phyloP scores from a whole-genome alignment of 2,797 vertebrate species.

The Parotocinclus haroldoi region DNA sequence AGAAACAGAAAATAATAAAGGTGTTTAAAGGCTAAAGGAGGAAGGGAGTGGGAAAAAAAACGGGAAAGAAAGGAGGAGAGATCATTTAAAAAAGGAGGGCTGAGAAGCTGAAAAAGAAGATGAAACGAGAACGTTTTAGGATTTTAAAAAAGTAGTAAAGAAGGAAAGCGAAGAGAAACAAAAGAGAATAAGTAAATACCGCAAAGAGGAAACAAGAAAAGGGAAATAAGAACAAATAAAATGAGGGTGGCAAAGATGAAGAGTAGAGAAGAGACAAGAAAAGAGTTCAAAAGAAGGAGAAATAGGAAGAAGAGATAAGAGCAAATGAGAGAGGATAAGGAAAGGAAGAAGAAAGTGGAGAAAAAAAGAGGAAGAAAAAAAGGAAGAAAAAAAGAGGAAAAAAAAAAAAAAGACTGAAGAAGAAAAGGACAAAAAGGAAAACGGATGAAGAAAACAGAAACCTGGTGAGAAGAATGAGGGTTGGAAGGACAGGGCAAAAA shows the following conservation, averaged over 20 bases:
- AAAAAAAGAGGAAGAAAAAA: slow-evolving; percentile 50
- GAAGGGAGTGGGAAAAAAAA: background rate
- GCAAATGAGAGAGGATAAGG: background rate
- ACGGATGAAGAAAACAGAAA: no score
- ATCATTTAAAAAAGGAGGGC: no score
- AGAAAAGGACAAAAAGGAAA: slow-evolving; percentile 30
- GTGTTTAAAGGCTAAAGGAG: background rate
- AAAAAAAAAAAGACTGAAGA: slow-evolving; percentile 30
- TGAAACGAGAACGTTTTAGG: no score
- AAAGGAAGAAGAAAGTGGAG: slow-evolving; percentile 31
- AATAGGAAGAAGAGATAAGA: slow-evolving; percentile 1
- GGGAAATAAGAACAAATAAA: slow-evolving; percentile 26
- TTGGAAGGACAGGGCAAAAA: no score
- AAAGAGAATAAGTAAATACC: no score
- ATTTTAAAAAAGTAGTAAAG: no score
- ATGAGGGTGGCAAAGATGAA: background rate
- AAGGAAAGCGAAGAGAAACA: no score
- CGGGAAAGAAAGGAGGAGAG: no score
- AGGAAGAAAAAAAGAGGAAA: slow-evolving; percentile 50
- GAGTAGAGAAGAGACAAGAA: background rate
- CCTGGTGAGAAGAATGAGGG: no score
- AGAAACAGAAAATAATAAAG: no score
- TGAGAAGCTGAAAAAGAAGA: no score
- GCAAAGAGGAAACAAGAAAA: background rate
- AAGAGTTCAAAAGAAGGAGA: slow-evolving; percentile 20